Evolutionary conservation across 2,797 vertebrate genomes (phyloP), one percentile per base, ranked within the genome.

Genomic region (Helicolenus hilgendorfi): DNA sequence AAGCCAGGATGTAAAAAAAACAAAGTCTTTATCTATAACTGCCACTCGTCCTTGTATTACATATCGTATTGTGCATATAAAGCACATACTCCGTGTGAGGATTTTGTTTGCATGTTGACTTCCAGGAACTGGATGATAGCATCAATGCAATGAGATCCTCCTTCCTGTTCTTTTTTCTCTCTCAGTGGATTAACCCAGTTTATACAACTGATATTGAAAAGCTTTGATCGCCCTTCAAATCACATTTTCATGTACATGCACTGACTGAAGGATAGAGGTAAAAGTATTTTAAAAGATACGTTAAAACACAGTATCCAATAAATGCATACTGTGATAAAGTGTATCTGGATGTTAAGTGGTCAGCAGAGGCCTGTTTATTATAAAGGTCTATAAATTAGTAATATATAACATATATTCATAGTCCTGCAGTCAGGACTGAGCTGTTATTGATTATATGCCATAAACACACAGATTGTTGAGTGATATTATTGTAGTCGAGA

Each of bases 401-500:
- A 33, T 36, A 33, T 64, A 24, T 22, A 55, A 55, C 6, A 49
- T 49, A 67, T 41, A 18, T 41, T 63, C 24, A 79, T 24, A 60
- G 29, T 79, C 45, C 15, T 70, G 62, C 49, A 76, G 31, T 59
- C 55, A 81, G 58, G 33, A 56, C 11, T 45, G 67, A 68, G 27
- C 20, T 33, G 26, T 63, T 45, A 70, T 73, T 85, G 71, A 81
- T 83, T 36, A 64, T 60, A 41, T 24, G 10, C 53, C 22, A 55
- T 70, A 41, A 82, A 67, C 53, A 45, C 81, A 58, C 59, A 83
- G 18, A 72, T 53, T 64, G 58, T n/a, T 77, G 31, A 60, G 36
- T 69, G 35, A 29, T 62, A 29, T 58, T 64, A 58, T 65, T 75
- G 13, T 22, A 13, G 22, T 53, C 26, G 33, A 22, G 11, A 10